These are phyloP conservation scores for Temnothorax curvispinosus DNA, from an alignment of 1,140 invertebrate genomes.

Conservation along the genomic window DNA sequence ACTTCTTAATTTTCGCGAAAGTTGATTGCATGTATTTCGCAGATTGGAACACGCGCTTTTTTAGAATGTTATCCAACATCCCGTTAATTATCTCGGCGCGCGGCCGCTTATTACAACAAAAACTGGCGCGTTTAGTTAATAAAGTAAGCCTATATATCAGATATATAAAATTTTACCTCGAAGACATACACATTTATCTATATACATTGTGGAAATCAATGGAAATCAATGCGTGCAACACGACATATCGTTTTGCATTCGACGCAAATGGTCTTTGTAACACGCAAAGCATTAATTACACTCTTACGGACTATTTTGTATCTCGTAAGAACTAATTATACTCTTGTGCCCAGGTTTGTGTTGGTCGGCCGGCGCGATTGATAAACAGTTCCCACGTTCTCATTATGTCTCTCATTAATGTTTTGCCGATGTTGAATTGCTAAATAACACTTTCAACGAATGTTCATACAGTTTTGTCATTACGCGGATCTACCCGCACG, in stretches of 20 bases:
- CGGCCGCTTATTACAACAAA: slow-evolving; percentile 36
- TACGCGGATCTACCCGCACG: background rate
- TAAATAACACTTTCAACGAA: slow-evolving; percentile 3
- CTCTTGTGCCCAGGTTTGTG: background rate
- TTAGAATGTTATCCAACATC: slow-evolving; percentile 16
- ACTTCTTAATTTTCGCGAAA: background rate
- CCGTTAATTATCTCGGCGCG: slow-evolving; percentile 32
- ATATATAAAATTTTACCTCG: slow-evolving; percentile 25
- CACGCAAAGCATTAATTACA: slow-evolving; percentile 39
- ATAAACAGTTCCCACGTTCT: slow-evolving; percentile 51
- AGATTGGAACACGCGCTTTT: background rate
- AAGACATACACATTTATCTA: background rate
- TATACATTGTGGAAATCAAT: slow-evolving; percentile 46
- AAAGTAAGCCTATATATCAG: background rate
- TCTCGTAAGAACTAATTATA: slow-evolving; percentile 41
- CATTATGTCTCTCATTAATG: slow-evolving; percentile 25
- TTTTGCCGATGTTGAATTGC: slow-evolving; percentile 11
- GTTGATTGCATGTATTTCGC: slow-evolving; percentile 12
- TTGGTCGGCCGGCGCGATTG: background rate
- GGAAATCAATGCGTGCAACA: slow-evolving; percentile 50
- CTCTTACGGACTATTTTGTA: slow-evolving; percentile 43
- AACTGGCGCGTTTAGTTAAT: slow-evolving; percentile 39
- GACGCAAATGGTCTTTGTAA: slow-evolving; percentile 43
- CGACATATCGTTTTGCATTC: slow-evolving; percentile 27
- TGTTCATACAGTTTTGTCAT: background rate